Conservation (phyloP, 2,113 vertebrate genomes). For the Microcebus ravelobensis region DNA sequence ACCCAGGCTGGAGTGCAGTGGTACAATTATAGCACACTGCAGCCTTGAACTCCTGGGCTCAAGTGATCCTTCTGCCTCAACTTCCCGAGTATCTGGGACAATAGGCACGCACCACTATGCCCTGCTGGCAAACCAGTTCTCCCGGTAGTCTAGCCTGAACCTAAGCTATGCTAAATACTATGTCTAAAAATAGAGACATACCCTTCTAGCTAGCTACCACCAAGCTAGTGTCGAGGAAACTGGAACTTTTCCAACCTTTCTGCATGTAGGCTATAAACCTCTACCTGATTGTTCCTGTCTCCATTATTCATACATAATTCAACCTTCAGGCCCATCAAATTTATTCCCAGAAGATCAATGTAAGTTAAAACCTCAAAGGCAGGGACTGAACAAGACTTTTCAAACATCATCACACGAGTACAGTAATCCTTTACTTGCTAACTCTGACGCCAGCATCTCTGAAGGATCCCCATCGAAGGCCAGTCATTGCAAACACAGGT, state of each 20-base stretch:
- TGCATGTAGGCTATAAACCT: background rate
- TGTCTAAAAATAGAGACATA: background rate
- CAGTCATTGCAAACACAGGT: conserved; percentile 95
- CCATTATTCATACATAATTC: background rate
- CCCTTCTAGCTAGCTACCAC: background rate
- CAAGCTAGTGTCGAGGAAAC: background rate
- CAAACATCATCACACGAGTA: background rate
- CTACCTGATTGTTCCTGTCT: background rate
- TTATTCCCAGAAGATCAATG: background rate
- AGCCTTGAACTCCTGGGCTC: too few species aligned
- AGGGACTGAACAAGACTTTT: background rate
- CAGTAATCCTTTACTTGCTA: conserved; percentile 91
- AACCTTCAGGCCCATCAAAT: background rate
- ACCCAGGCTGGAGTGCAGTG: too few species aligned
- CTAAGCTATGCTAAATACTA: background rate
- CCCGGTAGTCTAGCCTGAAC: background rate
- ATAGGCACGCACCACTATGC: too few species aligned
- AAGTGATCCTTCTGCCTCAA: too few species aligned
- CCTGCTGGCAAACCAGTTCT: background rate
- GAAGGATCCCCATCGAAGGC: conserved; percentile 96
- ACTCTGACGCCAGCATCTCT: conserved; percentile 91
- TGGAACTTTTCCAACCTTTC: background rate
- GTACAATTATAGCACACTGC: too few species aligned
- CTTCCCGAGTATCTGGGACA: too few species aligned
- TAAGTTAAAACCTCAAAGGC: background rate